Conservation (phyloP, 1,140 invertebrate genomes). For the Philopotamus ludificatus region DNA sequence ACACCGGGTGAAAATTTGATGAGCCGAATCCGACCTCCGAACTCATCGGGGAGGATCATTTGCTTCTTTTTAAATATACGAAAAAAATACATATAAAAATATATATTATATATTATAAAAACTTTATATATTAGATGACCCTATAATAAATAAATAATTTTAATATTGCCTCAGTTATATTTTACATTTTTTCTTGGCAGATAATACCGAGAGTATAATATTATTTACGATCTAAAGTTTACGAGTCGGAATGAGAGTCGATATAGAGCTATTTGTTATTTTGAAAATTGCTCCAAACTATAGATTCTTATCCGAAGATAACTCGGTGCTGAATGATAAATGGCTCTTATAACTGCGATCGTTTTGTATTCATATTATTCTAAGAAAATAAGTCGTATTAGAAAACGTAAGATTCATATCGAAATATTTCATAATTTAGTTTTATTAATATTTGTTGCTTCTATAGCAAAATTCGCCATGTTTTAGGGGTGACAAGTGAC, state of each 20-base stretch:
- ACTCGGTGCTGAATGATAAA: too few species aligned
- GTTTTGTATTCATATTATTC: not conserved
- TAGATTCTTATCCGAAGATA: not conserved
- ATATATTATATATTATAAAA: not conserved
- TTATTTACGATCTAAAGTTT: constrained; percentile 33
- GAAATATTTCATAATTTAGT: not conserved
- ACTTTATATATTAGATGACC: not conserved
- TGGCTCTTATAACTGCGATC: too few species aligned
- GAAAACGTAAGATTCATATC: not conserved
- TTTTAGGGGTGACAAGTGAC: too few species aligned
- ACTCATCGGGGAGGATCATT: too few species aligned
- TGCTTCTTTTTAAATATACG: too few species aligned
- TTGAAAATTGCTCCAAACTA: not conserved
- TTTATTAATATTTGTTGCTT: not conserved
- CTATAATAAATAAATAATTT: not conserved
- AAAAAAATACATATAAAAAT: not conserved
- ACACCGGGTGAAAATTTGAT: not conserved
- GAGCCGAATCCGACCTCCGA: not conserved
- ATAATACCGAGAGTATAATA: constrained; percentile 36
- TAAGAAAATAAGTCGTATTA: not conserved
- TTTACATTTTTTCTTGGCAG: constrained; percentile 22
- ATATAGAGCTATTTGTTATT: constrained; percentile 12
- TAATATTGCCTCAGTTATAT: not conserved
- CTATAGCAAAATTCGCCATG: not conserved
- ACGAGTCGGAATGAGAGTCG: constrained; percentile 2